Conservation (phyloP, 2,113 vertebrate species). For the Eptesicus fuscus region DNA sequence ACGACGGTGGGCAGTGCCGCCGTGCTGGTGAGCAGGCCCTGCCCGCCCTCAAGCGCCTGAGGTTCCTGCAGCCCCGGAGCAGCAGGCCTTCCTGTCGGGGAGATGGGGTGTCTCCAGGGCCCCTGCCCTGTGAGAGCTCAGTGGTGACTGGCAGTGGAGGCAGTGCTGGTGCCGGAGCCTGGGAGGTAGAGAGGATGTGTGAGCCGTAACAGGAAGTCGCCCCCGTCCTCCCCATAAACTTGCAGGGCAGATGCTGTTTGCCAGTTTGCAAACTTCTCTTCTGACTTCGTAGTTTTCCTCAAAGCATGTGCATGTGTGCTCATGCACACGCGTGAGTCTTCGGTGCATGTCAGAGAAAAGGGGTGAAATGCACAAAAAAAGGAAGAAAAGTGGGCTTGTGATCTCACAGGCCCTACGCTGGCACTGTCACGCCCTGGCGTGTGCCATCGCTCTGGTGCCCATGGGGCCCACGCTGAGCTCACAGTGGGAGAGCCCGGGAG, state of each 20-base stretch:
- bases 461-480: not conserved
- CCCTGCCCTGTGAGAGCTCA: not conserved
- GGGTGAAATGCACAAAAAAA: accelerated
- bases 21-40: constrained; percentile 88
- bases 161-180: not conserved
- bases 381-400: not conserved
- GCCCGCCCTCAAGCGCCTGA: not conserved
- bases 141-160: not conserved
- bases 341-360: accelerated
- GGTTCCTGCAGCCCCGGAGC: not conserved
- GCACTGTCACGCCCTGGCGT: accelerated
- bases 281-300: not conserved
- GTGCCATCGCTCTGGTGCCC: accelerated
- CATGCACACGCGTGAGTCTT: accelerated
- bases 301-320: accelerated
- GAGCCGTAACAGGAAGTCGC: accelerated
- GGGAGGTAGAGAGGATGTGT: not conserved
- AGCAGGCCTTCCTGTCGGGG: not conserved
- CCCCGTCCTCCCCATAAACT: accelerated
- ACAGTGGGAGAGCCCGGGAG: accelerated
- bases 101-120: not conserved
- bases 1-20: constrained; percentile 90
- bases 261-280: accelerated
- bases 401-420: accelerated
- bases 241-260: not conserved